Evolutionary conservation across 2,888 invertebrate species (phyloP), one percentile per base, ranked within the genome.

Genomic region (Steinernema scapterisci): DNA sequence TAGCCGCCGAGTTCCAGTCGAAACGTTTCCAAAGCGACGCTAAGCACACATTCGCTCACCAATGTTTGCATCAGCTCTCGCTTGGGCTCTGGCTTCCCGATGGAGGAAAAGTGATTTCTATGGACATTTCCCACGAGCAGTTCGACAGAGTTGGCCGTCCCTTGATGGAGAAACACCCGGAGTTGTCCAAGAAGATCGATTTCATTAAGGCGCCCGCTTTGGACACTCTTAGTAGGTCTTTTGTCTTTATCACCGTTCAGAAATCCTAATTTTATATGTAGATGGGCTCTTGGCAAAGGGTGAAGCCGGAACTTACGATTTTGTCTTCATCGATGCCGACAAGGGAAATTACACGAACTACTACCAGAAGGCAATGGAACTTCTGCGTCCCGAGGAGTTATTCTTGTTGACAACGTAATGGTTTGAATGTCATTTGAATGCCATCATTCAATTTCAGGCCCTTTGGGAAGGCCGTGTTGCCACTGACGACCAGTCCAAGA

Each of bases 371-470:
- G 85, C 83, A 71, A 80, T 89, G 70, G 76, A 82, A 52, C 82
- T 90, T 63, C 63, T 90, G 25, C 79, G 88, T 13, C 77, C 82
- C 23, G 89, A 21, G 89, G 89, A 54, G 85, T 90, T 71, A 88
- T 89, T 56, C 85, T 88, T 2, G 80, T 89, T 38, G 89, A 89
- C 79, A 90, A 89, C 73, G 85, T 84, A 51, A 80, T 38, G 38
- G 5, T 38, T 38, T 27, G 1, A 46, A 2, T 11, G 27, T 38
- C 7, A 25, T 70, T 9, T 23, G 3, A 7, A 0, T 1, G 23
- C 16, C 27, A 3, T 6, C 3, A 9, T 6, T 38, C 5, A 48
- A 19, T 7, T 48, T 16, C 48, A 77, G 77, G 75, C 77, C 16
- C 75, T 78, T 19, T 75, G 77, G 76, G 27, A 71, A 25, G 77